A percentile compares a stretch with the other conserved stretches of the same genome.
Conservation (phyloP, 2,113 vertebrate species). For the Sialia sialis region DNA sequence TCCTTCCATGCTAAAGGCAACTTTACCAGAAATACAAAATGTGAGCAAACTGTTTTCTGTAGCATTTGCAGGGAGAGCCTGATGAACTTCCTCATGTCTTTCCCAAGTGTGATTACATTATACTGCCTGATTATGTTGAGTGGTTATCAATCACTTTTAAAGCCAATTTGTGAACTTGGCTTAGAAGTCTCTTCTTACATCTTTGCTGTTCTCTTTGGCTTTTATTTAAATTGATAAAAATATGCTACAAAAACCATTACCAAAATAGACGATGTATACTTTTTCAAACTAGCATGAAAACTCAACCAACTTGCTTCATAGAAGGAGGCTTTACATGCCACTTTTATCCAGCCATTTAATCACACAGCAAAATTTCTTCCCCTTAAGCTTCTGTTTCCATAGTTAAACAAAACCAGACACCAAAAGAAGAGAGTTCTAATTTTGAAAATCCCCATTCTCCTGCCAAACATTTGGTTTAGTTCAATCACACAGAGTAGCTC, state of each 20-base stretch:
- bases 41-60: not conserved
- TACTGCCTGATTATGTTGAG: conserved; percentile 2
- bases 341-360: conserved; percentile 3
- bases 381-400: conserved; percentile 2
- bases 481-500: not conserved
- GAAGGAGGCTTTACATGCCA: not conserved
- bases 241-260: not conserved
- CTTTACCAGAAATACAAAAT: not conserved
- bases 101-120: conserved; percentile 4
- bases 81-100: not conserved
- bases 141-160: conserved; percentile 46
- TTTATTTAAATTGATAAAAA: not conserved
- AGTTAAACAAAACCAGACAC: conserved; percentile 40
- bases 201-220: not conserved
- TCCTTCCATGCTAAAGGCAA: not conserved
- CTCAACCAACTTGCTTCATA: not conserved
- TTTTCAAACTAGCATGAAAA: not conserved
- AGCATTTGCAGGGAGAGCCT: not conserved
- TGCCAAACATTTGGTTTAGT: conserved; percentile 48
- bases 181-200: not conserved
- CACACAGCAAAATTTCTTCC: not conserved
- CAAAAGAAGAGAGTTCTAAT: conserved; percentile 18
- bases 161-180: conserved; percentile 11
- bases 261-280: not conserved
- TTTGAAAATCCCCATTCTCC: conserved; percentile 13